A percentile compares a stretch with the other conserved stretches of the same genome.
These are phyloP conservation scores for Drosophila neutralis DNA, from an alignment of 2,888 invertebrate genomes.

Conservation along the genomic window DNA sequence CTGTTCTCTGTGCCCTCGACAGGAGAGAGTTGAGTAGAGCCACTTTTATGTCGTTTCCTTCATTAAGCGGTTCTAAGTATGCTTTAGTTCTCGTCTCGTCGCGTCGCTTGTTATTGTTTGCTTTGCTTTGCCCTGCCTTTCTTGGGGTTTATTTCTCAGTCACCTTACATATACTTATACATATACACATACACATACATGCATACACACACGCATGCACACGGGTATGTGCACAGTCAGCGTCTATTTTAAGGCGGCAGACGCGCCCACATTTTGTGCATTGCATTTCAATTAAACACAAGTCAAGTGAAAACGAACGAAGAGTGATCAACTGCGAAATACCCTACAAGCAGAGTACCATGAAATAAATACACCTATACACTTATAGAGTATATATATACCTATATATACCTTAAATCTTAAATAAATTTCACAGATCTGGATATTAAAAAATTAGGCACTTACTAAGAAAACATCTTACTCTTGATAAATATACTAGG, in stretches of 20 bases:
- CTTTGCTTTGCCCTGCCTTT: constrained; percentile 33
- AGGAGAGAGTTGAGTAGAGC: constrained; percentile 30
- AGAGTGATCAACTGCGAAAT: not conserved
- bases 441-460: not conserved
- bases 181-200: not conserved
- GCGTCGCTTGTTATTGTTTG: constrained; percentile 33
- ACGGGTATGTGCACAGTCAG: constrained; percentile 52
- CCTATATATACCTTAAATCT: not conserved
- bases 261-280: constrained; percentile 51
- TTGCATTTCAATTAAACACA: constrained; percentile 58
- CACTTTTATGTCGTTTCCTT: constrained; percentile 67
- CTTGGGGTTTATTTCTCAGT: constrained; percentile 16
- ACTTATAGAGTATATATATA: too few species aligned
- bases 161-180: not conserved
- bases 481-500: not conserved
- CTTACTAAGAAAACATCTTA: not conserved
- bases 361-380: not conserved
- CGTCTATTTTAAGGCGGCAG: constrained; percentile 37
- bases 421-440: not conserved
- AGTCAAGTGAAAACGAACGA: not conserved
- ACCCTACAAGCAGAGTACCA: constrained; percentile 15
- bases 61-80: constrained; percentile 67
- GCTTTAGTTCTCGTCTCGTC: constrained; percentile 46
- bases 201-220: too few species aligned
- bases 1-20: constrained; percentile 5